Percentiles rank a stretch among this genome's conserved stretches.
Evolutionary conservation across 2,888 invertebrate genomes (phyloP).

Genomic region (Heliconius aoede): DNA sequence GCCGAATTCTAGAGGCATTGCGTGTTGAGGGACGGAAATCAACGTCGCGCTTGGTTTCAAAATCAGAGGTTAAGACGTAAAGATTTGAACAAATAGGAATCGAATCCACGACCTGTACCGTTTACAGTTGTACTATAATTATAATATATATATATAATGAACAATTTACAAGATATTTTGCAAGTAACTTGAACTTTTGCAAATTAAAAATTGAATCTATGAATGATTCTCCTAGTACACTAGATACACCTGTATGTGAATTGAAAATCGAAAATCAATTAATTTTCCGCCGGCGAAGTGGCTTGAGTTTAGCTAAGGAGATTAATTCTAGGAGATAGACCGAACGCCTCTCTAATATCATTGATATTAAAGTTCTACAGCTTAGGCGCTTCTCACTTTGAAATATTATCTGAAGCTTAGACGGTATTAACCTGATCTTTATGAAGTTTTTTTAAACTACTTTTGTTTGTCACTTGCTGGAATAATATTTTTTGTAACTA

Average conservation of each 20-base stretch:
- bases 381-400: slow-evolving; percentile 5
- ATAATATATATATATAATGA: too few relatives aligned
- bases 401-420: neutral
- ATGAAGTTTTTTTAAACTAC: neutral
- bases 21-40: neutral
- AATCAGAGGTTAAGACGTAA: neutral
- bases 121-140: neutral
- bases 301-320: slow-evolving; percentile 36
- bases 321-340: slow-evolving; percentile 36
- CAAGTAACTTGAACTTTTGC: neutral
- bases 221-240: slow-evolving; percentile 4
- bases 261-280: slow-evolving; percentile 41
- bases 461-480: neutral
- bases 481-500: neutral
- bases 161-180: too few relatives aligned
- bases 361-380: slow-evolving; percentile 29
- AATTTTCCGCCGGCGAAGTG: slow-evolving; percentile 30
- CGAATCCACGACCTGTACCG: neutral
- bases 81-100: neutral
- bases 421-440: neutral
- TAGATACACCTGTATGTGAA: slow-evolving; percentile 30
- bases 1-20: neutral
- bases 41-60: neutral
- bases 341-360: slow-evolving; percentile 31
- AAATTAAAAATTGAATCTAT: neutral